phyloP scores from a whole-genome alignment of 2,113 vertebrate species.

The Alligator mississippiensis region DNA sequence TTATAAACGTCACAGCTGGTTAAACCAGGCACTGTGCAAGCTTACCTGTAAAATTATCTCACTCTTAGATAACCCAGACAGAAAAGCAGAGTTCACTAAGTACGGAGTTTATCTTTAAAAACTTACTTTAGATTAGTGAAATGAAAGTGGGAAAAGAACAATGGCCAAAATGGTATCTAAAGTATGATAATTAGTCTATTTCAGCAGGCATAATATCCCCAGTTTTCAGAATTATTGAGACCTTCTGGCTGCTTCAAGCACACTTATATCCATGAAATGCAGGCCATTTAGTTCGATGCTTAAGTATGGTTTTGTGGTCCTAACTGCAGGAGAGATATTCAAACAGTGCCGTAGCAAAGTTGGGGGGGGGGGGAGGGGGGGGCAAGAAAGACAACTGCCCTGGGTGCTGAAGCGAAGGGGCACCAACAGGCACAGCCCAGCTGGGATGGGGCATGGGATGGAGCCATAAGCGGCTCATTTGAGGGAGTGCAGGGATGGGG shows the following conservation, averaged over 20 bases:
- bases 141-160: not conserved
- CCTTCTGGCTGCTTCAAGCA: not conserved
- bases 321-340: constrained; percentile 38
- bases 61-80: too few species aligned
- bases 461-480: too few species aligned
- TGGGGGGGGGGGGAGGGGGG: too few species aligned
- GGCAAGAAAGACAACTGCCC: too few species aligned
- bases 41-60: not conserved
- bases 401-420: too few species aligned
- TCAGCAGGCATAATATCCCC: not conserved
- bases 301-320: not conserved
- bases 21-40: not conserved
- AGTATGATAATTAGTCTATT: not conserved
- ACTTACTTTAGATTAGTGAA: not conserved
- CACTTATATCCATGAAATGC: not conserved
- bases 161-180: not conserved
- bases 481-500: too few species aligned
- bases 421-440: too few species aligned
- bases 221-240: not conserved
- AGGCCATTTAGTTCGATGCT: not conserved
- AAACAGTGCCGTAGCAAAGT: not conserved
- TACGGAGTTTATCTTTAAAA: not conserved
- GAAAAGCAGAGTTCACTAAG: too few species aligned
- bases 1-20: not conserved
- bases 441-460: too few species aligned